These are phyloP conservation scores for Entomobrya proxima DNA, from an alignment of 2,888 invertebrate genomes.

Conservation along the genomic window DNA sequence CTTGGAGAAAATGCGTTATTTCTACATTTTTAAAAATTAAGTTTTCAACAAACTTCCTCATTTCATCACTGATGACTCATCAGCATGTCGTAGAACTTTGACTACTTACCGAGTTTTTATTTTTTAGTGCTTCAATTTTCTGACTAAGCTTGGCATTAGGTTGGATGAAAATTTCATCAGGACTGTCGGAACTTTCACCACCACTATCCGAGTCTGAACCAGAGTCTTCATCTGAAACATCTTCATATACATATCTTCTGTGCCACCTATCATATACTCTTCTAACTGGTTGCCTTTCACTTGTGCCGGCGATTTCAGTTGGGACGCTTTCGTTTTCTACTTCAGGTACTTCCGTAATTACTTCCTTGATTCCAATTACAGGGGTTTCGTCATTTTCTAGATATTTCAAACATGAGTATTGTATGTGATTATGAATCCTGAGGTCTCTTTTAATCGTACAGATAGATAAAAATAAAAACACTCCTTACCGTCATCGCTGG, in stretches of 20 bases:
- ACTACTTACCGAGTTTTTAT: slow-evolving; percentile 8
- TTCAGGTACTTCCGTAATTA: neutral
- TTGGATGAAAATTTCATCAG: neutral
- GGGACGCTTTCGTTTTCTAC: neutral
- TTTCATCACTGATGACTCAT: neutral
- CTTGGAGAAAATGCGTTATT: neutral
- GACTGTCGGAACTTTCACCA: neutral
- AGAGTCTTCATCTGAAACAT: neutral
- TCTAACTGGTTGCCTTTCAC: neutral
- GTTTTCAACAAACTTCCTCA: neutral
- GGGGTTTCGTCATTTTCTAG: neutral
- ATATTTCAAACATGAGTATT: neutral
- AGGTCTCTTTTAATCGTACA: neutral
- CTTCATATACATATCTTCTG: neutral
- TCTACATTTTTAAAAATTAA: too few species aligned
- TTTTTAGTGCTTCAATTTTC: neutral
- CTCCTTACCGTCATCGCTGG: slow-evolving; percentile 15
- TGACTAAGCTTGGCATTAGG: neutral
- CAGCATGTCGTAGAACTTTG: neutral
- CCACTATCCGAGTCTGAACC: neutral
- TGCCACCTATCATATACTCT: neutral
- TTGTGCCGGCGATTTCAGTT: neutral
- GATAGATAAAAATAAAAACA: neutral
- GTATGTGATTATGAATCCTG: neutral
- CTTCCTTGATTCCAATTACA: neutral